Evolutionary conservation across 1,140 invertebrate genomes (phyloP).

Genomic region (Drosophila nebulosa): DNA sequence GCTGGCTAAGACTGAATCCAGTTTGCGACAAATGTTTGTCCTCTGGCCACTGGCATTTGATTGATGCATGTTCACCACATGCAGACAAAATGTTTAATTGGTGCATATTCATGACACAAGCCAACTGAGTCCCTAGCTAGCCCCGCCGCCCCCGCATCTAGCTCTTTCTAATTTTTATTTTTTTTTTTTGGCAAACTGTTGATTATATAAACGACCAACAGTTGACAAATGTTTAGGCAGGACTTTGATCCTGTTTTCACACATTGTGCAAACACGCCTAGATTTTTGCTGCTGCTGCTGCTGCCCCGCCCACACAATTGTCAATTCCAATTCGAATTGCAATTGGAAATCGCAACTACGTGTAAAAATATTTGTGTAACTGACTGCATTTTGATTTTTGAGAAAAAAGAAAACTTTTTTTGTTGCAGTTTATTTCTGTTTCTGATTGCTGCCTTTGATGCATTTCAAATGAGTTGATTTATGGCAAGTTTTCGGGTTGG

Average conservation of each 20-base stretch:
- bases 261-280: constrained; percentile 69
- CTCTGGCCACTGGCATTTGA: constrained; percentile 68
- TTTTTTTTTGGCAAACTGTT: constrained; percentile 29
- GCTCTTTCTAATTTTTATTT: neutral
- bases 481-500: constrained; percentile 62
- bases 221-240: constrained; percentile 76
- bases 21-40: constrained; percentile 43
- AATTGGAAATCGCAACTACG: constrained; percentile 68
- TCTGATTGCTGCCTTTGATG: constrained; percentile 77
- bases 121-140: neutral
- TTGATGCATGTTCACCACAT: constrained; percentile 64
- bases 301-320: constrained; percentile 69
- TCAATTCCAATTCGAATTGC: constrained; percentile 62
- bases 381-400: constrained; percentile 48
- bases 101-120: constrained; percentile 57
- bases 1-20: constrained; percentile 15
- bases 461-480: constrained; percentile 78
- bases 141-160: neutral
- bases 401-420: constrained; percentile 8
- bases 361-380: constrained; percentile 78
- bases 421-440: constrained; percentile 61
- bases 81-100: constrained; percentile 75
- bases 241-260: constrained; percentile 76
- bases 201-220: constrained; percentile 66
- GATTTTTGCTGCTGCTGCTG: constrained; percentile 5